Base-by-base conservation (phyloP, 1,140 invertebrate genomes). In the Steinernema feltiae region DNA sequence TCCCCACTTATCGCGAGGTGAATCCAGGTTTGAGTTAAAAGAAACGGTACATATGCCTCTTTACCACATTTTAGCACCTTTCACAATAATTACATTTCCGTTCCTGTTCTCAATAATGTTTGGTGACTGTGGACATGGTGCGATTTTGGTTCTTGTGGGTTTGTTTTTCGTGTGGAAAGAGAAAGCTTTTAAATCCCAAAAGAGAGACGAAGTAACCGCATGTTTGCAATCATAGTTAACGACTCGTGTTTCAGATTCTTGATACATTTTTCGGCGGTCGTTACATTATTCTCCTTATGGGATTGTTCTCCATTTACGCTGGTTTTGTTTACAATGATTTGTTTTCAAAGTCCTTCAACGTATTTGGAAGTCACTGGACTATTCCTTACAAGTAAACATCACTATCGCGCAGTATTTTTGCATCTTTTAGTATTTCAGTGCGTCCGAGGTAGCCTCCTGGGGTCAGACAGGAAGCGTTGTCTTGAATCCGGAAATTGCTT, bases 241-340 rank as follows among this genome's bases (percentile, higher is more conserved):
- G n/a, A n/a, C n/a, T n/a, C n/a, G n/a, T n/a, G n/a, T 78, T 80
- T 17, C 89, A 93, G 91, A 97, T 98, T 82, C 95, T 93, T 91
- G 93, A 92, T 82, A 97, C 95, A 69, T 97, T 98, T 89, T 98
- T 97, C 87, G 92, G 91, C 30, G 97, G 97, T 73, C 92, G 97
- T 72, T 99, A 99, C 88, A 97, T 99, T 79, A 94, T 99, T 70
- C 88, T 98, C 7, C 88, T 99, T 71, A 99, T 99, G 97, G 96
- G 96, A 17, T 81, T 94, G 0, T 99, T 99, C 87, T 97, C 95
- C 0, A 92, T 98, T 74, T 98, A 98, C 87, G 95, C 95, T 17
- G 96, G 96, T 1, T 84, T 98, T 17, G 91, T 99, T 30, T 99
- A 99, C 87, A 99, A 99, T 87, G 97, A 99, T 85, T 88, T 95